Percentiles rank a stretch among this genome's conserved stretches.
Evolutionary conservation across 2,888 invertebrate genomes (phyloP).

Genomic region (Drosophila aldrichi): DNA sequence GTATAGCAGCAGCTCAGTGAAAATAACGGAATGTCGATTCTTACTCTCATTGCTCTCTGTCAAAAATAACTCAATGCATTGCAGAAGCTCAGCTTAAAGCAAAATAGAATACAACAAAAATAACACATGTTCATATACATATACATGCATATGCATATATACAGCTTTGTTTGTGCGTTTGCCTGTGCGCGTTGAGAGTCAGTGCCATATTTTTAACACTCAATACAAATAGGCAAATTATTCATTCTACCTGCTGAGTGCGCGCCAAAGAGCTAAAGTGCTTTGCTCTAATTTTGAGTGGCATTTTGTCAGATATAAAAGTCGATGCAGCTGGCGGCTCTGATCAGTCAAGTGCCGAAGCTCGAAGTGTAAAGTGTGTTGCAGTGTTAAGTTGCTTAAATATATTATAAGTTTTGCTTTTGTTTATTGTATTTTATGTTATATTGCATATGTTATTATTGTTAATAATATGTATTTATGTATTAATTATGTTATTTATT

Average conservation of each 20-base stretch:
- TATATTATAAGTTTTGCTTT: not conserved
- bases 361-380: not conserved
- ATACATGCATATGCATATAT: not conserved
- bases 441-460: too few species aligned
- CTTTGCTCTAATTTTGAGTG: slow-evolving; percentile 6
- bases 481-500: too few species aligned
- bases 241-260: not conserved
- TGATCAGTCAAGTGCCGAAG: not conserved
- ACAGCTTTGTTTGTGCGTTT: not conserved
- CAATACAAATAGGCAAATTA: not conserved
- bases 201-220: not conserved
- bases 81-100: not conserved
- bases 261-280: not conserved
- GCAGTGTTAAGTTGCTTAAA: not conserved
- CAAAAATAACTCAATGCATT: not conserved
- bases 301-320: not conserved
- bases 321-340: not conserved
- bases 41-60: not conserved
- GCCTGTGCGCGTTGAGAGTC: not conserved
- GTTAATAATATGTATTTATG: too few species aligned
- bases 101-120: not conserved
- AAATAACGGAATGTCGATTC: not conserved
- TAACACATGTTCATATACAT: not conserved
- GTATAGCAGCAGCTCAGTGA: not conserved
- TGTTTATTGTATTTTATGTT: not conserved